Evolutionary conservation across 2,113 vertebrate species (phyloP).

Genomic region (Melanotaenia duboulayi): DNA sequence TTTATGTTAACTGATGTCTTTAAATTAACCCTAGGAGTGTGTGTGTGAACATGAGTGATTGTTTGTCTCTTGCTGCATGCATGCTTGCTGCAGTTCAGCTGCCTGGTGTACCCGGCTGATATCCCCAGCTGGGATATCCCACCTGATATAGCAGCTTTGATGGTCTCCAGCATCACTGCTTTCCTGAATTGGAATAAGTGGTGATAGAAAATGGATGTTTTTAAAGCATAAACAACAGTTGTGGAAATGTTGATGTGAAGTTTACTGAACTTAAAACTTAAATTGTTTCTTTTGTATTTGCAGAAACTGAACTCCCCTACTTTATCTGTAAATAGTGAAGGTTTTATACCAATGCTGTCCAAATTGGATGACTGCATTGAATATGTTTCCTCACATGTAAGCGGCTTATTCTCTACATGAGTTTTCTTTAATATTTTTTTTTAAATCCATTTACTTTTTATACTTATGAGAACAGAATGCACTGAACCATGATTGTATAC

Average conservation of each 20-base stretch:
- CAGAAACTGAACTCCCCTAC: slow-evolving; percentile 97
- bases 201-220: neutral
- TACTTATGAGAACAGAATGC: neutral
- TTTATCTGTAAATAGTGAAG: slow-evolving; percentile 96
- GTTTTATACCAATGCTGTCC: slow-evolving; percentile 96
- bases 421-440: neutral
- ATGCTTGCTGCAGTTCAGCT: too few species aligned
- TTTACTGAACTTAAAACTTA: neutral
- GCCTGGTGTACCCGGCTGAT: too few species aligned
- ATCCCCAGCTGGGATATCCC: too few species aligned
- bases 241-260: neutral
- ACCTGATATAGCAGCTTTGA: too few species aligned
- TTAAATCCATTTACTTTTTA: neutral
- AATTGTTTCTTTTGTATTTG: slow-evolving; percentile 43
- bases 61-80: too few species aligned
- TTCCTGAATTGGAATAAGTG: too few species aligned
- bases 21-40: too few species aligned
- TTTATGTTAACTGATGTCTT: too few species aligned
- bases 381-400: slow-evolving; percentile 96
- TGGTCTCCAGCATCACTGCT: too few species aligned
- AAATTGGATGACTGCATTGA: slow-evolving; percentile 96
- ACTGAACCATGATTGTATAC: neutral
- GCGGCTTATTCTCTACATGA: slow-evolving; percentile 54
- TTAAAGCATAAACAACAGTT: slow-evolving; percentile 3
- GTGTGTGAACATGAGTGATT: too few species aligned